Evolutionary conservation across 2,113 vertebrate species (phyloP), one percentile per base, ranked within the genome.

Genomic region (Anhinga rufa): DNA sequence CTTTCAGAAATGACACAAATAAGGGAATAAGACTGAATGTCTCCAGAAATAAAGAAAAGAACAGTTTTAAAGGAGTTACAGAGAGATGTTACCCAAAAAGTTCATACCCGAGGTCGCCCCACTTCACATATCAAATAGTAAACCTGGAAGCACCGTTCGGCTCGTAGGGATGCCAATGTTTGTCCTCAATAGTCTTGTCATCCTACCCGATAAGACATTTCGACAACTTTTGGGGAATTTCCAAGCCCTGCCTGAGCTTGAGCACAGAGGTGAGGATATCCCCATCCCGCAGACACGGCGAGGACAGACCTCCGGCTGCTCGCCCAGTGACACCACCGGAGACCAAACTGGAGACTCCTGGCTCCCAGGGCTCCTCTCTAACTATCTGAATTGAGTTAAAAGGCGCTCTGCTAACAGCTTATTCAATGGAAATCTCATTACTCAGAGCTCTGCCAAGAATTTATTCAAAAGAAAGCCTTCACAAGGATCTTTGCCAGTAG

Each of bases 401-500:
- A 95, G 89, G 58, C 89, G 93, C 82, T 93, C 91, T 82, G 86
- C 87, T 96, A 96, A 95, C 95, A 92, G 91, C 68, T 90, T 69
- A 55, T 91, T 96, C 95, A 92, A 93, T 95, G 92, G 92, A 96
- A 97, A 98, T 96, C 95, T 92, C 91, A 86, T 94, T 95, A 94
- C 46, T 62, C 72, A 51, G 38, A 70, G 72, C 72, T 52, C 54
- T 97, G 97, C 92, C 96, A 95, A 93, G 49, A 86, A 82, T 90
- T 75, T 60, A 65, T 90, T 86, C 15, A 7, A 95, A 94, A 60
- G 81, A 69, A 62, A 95, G 88, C 82, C 57, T 80, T 94, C 66
- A 14, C 64, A 55, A 91, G 88, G 81, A 77, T 46, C 85, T 55
- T 13, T 91, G 87, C 88, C 92, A 76, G 62, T 31, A 80, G 89